Evolutionary conservation across 1,140 invertebrate genomes (phyloP).

Genomic region (Prorops nasuta): DNA sequence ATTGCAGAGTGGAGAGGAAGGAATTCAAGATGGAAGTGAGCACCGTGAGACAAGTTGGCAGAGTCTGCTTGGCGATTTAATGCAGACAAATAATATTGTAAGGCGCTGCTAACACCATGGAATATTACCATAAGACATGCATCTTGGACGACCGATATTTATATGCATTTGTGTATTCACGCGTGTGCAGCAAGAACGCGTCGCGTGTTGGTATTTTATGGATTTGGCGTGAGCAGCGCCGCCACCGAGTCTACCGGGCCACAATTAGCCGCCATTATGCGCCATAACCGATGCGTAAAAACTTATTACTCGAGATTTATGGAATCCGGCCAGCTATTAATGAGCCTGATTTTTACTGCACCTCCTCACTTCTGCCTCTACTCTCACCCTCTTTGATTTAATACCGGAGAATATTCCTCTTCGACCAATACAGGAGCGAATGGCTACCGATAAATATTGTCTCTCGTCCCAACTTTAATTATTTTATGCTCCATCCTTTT

Average conservation of each 20-base stretch:
- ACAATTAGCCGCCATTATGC: constrained; percentile 26
- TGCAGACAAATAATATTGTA: constrained; percentile 40
- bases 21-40: too few relatives aligned
- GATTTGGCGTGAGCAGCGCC: too few relatives aligned
- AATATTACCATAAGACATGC: constrained; percentile 48
- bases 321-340: constrained; percentile 20
- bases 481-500: too few relatives aligned
- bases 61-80: constrained; percentile 34
- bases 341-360: constrained; percentile 17
- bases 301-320: constrained; percentile 27
- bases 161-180: constrained; percentile 45
- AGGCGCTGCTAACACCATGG: constrained; percentile 34
- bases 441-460: too few relatives aligned
- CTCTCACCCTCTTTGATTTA: too few relatives aligned
- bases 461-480: too few relatives aligned
- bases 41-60: too few relatives aligned
- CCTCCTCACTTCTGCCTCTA: too few relatives aligned
- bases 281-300: constrained; percentile 23
- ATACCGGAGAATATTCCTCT: too few relatives aligned
- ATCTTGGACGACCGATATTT: constrained; percentile 33
- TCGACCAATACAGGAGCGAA: too few relatives aligned
- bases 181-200: constrained; percentile 29
- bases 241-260: constrained; percentile 15
- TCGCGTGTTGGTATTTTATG: constrained; percentile 39
- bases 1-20: too few relatives aligned